Conservation (phyloP, 2,888 invertebrate genomes). For the Microdon myrmicae region DNA sequence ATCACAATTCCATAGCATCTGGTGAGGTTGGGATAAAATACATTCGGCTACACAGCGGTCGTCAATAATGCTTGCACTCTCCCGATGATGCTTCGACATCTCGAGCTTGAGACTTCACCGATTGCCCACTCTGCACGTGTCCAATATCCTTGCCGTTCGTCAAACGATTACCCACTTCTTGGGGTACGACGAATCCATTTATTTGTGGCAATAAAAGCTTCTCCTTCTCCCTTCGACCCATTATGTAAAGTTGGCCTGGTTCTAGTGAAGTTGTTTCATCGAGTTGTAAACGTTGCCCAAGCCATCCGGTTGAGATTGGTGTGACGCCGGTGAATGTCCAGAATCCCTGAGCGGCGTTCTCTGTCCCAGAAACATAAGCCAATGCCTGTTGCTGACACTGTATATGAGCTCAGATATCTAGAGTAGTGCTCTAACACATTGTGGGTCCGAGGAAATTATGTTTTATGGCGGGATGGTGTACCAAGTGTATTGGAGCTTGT, state of each 20-base stretch:
- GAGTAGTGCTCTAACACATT: slow-evolving; percentile 12
- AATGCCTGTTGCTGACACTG: no score
- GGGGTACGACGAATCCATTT: slow-evolving; percentile 39
- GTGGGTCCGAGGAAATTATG: slow-evolving; percentile 3
- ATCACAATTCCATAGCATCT: slow-evolving; percentile 49
- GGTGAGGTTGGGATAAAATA: slow-evolving; percentile 42
- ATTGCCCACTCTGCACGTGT: slow-evolving; percentile 45
- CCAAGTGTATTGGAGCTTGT: slow-evolving; percentile 1
- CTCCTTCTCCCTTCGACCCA: slow-evolving; percentile 35
- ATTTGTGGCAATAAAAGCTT: slow-evolving; percentile 48
- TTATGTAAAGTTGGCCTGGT: no score
- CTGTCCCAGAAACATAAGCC: no score
- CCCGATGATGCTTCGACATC: slow-evolving; percentile 34
- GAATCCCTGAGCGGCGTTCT: slow-evolving; percentile 20
- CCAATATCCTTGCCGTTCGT: slow-evolving; percentile 22
- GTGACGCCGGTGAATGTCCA: slow-evolving; percentile 29
- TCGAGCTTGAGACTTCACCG: slow-evolving; percentile 43
- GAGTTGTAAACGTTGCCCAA: no score
- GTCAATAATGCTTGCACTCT: slow-evolving; percentile 12
- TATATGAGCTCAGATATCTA: slow-evolving; percentile 10
- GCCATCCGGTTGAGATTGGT: slow-evolving; percentile 39
- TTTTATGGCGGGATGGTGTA: slow-evolving; percentile 6
- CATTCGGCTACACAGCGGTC: slow-evolving; percentile 42
- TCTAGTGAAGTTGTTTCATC: no score
- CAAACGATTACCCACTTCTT: slow-evolving; percentile 41